Conservation (phyloP, 2,797 vertebrate species). For the Clarias fuscus region DNA sequence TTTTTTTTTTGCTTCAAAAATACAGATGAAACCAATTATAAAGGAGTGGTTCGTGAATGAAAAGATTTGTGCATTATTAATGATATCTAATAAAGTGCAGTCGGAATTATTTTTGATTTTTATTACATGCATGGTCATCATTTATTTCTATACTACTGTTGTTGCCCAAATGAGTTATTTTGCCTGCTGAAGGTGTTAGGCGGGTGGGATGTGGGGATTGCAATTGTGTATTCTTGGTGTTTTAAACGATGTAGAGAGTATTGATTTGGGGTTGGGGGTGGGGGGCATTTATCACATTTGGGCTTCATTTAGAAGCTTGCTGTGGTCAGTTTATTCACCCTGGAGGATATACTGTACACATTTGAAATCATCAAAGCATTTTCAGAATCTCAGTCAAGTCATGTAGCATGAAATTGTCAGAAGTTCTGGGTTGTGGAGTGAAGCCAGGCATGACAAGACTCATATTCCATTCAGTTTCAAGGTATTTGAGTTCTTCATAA, state of each 20-base stretch:
- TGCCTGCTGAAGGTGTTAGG: not conserved
- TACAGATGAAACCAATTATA: not conserved
- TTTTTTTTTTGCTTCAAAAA: not conserved
- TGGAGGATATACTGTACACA: not conserved
- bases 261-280: not conserved
- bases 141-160: not conserved
- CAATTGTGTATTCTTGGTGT: conserved; percentile 14
- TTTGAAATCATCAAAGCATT: conserved; percentile 6
- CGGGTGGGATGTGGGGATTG: not conserved
- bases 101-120: not conserved
- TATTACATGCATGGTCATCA: conserved; percentile 2
- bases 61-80: not conserved
- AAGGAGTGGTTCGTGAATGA: conserved; percentile 5
- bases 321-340: conserved; percentile 17
- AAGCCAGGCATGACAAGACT: not conserved
- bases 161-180: conserved; percentile 1
- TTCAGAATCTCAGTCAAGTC: not conserved
- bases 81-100: not conserved
- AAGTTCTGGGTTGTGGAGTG: not conserved
- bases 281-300: not conserved
- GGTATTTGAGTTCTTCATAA: not conserved
- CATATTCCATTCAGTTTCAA: conserved; percentile 5
- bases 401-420: conserved; percentile 21
- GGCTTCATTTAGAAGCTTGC: not conserved
- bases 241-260: not conserved